Evolutionary conservation across 2,888 invertebrate species (phyloP).

Genomic region (Spicauda simplicius): DNA sequence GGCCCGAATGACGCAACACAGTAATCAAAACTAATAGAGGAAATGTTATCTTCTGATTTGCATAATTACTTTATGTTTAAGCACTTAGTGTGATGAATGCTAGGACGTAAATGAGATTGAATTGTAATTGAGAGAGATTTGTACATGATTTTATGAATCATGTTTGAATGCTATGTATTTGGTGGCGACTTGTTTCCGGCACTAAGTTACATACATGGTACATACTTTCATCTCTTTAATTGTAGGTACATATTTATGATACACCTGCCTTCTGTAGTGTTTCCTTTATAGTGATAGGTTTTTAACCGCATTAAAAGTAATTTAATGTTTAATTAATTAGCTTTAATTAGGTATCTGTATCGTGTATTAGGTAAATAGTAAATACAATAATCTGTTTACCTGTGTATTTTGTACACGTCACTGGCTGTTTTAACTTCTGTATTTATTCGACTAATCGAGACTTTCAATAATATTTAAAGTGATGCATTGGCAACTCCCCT

Average conservation of each 20-base stretch:
- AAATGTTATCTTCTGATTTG: slow-evolving; percentile 28
- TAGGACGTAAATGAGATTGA: slow-evolving; percentile 12
- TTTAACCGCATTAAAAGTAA: too few species aligned
- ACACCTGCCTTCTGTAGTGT: background rate
- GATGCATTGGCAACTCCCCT: too few species aligned
- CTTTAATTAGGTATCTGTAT: too few species aligned
- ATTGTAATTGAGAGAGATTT: slow-evolving; percentile 5
- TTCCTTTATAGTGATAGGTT: background rate
- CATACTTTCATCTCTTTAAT: too few species aligned
- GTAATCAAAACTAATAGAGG: slow-evolving; percentile 26
- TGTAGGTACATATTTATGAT: background rate
- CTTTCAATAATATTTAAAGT: too few species aligned
- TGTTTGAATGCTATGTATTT: too few species aligned
- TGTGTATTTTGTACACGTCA: too few species aligned
- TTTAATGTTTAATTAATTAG: too few species aligned
- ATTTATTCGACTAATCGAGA: too few species aligned
- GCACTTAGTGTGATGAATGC: slow-evolving; percentile 27
- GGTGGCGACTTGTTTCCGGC: background rate
- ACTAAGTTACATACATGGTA: background rate
- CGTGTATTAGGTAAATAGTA: too few species aligned
- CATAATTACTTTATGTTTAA: slow-evolving; percentile 27
- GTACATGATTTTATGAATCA: background rate
- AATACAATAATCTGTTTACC: too few species aligned
- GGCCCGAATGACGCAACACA: background rate
- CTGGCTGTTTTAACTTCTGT: too few species aligned